Evolutionary conservation across 2,888 invertebrate genomes (phyloP), one percentile per base, ranked within the genome.

Genomic region (Dolomedes plantarius): DNA sequence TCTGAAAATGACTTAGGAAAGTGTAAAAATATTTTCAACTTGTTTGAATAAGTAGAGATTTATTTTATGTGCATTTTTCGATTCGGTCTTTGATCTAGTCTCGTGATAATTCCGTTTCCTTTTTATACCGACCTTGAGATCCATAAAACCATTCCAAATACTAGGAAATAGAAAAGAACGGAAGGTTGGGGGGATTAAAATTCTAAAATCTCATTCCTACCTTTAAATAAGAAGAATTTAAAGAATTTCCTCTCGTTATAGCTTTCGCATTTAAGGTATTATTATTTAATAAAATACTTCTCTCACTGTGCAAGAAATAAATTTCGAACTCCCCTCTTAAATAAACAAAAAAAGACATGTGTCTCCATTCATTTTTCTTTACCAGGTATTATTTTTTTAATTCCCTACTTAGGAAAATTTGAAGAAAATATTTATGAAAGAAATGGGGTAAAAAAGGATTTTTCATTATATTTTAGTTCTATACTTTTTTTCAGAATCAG

Each of bases 21-120:
- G 23, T 56, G 23, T 56, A 56, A 56, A 16, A 56, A 56, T 56
- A 56, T 23, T 23, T 56, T 16, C 23, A 56, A 23, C 23, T 56
- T 56, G 56, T 56, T 56, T 56, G 23, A 56, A 56, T 56, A 56
- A 56, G 23, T 56, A 56, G 23, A 56, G 23, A 56, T 56, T 56
- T 56, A 56, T 56, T 23, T 56, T 23, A 23, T 56, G 56, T 11
- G 23, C 23, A 56, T 56, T 56, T 56, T 56, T 56, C 56, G 5
- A 56, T 56, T 56, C 56, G 23, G 1, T 56, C 56, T 56, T 56
- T 56, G 56, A 56, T 56, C 56, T 56, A 23, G 56, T 23, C 56
- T 23, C 56, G 56, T n/a, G 23, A 56, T 23, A 56, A 56, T 56
- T 56, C 56, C 23, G 23, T 16, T 56, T 56, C 23, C 23, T 2